Evolutionary conservation across 2,797 vertebrate species (phyloP), one percentile per base, ranked within the genome.

Genomic region (Falco peregrinus): DNA sequence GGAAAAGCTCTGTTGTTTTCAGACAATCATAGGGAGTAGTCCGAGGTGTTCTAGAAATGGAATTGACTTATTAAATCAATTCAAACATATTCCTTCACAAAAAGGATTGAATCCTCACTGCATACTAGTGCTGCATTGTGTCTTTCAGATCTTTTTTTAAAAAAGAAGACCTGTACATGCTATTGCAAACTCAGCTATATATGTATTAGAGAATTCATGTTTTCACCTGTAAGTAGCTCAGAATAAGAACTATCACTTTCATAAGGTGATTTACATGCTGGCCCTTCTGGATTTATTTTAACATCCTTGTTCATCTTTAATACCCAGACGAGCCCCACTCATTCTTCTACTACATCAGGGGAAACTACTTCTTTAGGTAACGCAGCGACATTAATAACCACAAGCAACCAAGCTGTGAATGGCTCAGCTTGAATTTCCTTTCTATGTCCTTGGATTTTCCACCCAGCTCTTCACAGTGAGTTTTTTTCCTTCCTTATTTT

Each of bases 81-180:
- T 84, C n/a, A 69, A 77, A 56, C 33, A 22, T 80, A 39, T 48
- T 81, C 45, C 9, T 76, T 39, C 28, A 57, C 8, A 64, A 39
- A 73, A 59, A 2, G 0, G 3, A 2, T 65, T 81, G 74, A 53
- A 73, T 68, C 3, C 8, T 9, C 3, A 9, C 7, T 51, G 11
- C 21, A 35, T n/a, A 64, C 13, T 65, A 50, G 4, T 33, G 15
- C 7, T 63, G 3, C 33, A 28, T 24, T 33, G 1, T n/a, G 10
- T 74, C 13, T 65, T 35, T 43, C 13, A 25, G 7, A 14, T 20
- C 31, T 56, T 69, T 31, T 13, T 33, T 54, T 43, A 41, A 41
- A 41, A 41, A 43, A 43, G 41, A 75, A 86, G 20, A 29, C 24
- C 13, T 70, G 17, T 5, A 35, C 5, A 81, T 8, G 71, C 13